Evolutionary conservation across 2,888 invertebrate genomes (phyloP).

Genomic region (Tenthredo scrophulariae): DNA sequence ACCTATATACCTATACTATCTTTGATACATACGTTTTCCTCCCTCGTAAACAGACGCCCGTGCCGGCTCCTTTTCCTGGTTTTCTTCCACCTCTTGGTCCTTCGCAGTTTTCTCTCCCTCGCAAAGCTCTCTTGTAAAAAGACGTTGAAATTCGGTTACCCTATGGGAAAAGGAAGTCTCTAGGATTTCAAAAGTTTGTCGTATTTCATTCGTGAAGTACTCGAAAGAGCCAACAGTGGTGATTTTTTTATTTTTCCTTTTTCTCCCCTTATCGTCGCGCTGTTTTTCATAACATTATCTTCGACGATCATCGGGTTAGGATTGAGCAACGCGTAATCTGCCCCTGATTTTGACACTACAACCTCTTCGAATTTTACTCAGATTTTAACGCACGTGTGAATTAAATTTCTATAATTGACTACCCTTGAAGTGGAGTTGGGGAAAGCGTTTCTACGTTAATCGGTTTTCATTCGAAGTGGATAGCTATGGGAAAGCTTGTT

Average conservation of each 20-base stretch:
- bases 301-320: not conserved
- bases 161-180: slow-evolving; percentile 30
- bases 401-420: slow-evolving; percentile 21
- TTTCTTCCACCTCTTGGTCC: not conserved
- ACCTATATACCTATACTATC: not conserved
- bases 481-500: not conserved
- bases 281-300: not conserved
- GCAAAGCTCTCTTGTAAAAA: not conserved
- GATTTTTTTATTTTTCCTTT: not conserved
- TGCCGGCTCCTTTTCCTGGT: not conserved
- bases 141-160: slow-evolving; percentile 39
- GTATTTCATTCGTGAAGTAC: not conserved
- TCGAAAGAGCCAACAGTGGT: not conserved
- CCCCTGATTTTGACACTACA: not conserved
- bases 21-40: slow-evolving; percentile 29
- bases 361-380: not conserved
- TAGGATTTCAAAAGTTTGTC: slow-evolving; percentile 24
- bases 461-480: not conserved
- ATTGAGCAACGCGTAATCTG: not conserved
- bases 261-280: not conserved
- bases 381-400: not conserved
- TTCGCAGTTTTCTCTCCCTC: not conserved
- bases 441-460: slow-evolving; percentile 20
- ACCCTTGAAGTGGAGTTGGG: slow-evolving; percentile 28
- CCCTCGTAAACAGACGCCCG: slow-evolving; percentile 11